These are phyloP conservation scores for Lepus timidus DNA, from an alignment of 2,113 vertebrate species.

Conservation along the genomic window DNA sequence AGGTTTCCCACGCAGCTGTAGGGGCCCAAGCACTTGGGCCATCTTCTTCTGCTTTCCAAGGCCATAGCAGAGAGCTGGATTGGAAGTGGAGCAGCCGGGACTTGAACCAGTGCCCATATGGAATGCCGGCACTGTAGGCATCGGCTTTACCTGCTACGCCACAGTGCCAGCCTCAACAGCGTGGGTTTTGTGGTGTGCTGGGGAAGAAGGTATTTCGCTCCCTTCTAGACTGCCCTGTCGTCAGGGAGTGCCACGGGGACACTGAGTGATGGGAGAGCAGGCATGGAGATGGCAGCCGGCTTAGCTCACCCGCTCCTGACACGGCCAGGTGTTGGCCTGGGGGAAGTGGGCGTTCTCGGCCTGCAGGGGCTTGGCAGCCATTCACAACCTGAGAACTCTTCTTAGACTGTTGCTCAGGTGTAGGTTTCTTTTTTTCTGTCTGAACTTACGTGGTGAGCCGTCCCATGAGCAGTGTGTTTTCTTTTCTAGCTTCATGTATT, in stretches of 20 bases:
- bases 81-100: too few relatives aligned
- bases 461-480: not conserved
- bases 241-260: not conserved
- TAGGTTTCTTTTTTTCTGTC: not conserved
- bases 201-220: not conserved
- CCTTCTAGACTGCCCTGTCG: not conserved
- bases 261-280: not conserved
- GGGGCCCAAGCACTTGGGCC: too few relatives aligned
- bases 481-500: constrained; percentile 16
- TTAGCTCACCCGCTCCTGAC: too few relatives aligned
- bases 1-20: too few relatives aligned
- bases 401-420: not conserved
- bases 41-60: too few relatives aligned
- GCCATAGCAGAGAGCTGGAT: too few relatives aligned
- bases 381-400: not conserved
- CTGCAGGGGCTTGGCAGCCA: not conserved
- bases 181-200: not conserved
- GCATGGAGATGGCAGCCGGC: not conserved
- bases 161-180: too few relatives aligned
- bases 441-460: not conserved
- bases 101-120: too few relatives aligned
- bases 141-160: too few relatives aligned
- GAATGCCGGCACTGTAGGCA: too few relatives aligned
- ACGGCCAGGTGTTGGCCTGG: not conserved
- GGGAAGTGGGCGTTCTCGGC: not conserved